A percentile compares a stretch with the other conserved stretches of the same genome.
These are phyloP conservation scores for Vesta saturnalis DNA, from an alignment of 2,888 invertebrate species.

Conservation along the genomic window DNA sequence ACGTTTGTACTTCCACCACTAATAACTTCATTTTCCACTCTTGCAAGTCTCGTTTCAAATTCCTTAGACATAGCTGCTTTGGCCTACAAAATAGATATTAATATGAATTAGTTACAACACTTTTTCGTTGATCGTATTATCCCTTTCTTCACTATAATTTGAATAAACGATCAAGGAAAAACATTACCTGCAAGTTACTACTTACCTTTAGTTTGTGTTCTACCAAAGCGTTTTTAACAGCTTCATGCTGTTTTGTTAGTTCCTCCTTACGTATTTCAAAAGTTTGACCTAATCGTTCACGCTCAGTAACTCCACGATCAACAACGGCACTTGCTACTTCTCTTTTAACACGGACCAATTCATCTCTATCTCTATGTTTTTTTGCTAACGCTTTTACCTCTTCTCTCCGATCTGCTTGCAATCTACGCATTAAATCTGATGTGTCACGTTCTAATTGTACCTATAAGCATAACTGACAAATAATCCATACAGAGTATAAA, in stretches of 20 bases:
- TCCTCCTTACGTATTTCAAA: slow-evolving; percentile 81
- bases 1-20: slow-evolving; percentile 17
- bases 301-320: slow-evolving; percentile 89
- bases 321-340: slow-evolving; percentile 86
- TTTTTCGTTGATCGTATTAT: no score
- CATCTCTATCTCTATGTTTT: slow-evolving; percentile 90
- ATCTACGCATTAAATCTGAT: slow-evolving; percentile 78
- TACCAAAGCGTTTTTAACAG: slow-evolving; percentile 74
- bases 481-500: no score
- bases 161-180: background rate
- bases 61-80: slow-evolving; percentile 58
- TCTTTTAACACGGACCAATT: slow-evolving; percentile 85
- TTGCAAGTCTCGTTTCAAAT: slow-evolving; percentile 59
- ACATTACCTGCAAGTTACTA: background rate
- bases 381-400: slow-evolving; percentile 89
- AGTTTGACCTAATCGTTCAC: slow-evolving; percentile 80
- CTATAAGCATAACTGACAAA: slow-evolving; percentile 48
- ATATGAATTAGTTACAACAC: no score
- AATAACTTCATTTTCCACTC: slow-evolving; percentile 55
- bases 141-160: no score
- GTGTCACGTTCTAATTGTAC: slow-evolving; percentile 76
- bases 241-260: slow-evolving; percentile 81
- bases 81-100: slow-evolving; percentile 58
- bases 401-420: slow-evolving; percentile 84
- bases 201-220: slow-evolving; percentile 73